Conservation (phyloP, 2,888 invertebrate genomes). For the Diaphora mendica region DNA sequence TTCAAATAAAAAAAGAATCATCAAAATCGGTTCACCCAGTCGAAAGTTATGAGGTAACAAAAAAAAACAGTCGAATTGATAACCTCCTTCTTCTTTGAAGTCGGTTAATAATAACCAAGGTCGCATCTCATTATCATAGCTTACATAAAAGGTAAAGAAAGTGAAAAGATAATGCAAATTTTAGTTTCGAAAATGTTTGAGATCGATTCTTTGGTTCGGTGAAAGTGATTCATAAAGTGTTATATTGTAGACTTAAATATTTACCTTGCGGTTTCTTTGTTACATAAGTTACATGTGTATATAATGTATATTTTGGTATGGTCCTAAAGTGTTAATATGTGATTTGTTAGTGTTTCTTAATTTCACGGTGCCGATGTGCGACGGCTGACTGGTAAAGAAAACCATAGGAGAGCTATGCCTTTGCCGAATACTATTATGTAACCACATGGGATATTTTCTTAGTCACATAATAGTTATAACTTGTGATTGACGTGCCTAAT, state of each 20-base stretch:
- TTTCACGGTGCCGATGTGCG: neutral
- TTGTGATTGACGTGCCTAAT: neutral
- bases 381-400: neutral
- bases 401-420: neutral
- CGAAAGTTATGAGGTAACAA: no score
- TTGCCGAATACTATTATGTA: neutral
- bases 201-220: constrained; percentile 16
- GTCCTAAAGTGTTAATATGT: neutral
- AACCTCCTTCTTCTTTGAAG: no score
- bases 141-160: constrained; percentile 37
- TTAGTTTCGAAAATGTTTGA: constrained; percentile 35
- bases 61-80: no score
- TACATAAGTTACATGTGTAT: constrained; percentile 14
- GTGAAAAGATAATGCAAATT: constrained; percentile 46
- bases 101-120: constrained; percentile 30
- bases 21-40: no score
- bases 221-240: constrained; percentile 39
- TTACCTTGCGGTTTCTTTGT: constrained; percentile 5
- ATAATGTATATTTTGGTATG: neutral
- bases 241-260: neutral
- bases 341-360: neutral
- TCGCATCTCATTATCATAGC: constrained; percentile 24
- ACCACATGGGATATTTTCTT: neutral
- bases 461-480: neutral
- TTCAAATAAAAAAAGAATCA: no score